Conservation (phyloP, 2,113 vertebrate species). For the Zapornia atra region DNA sequence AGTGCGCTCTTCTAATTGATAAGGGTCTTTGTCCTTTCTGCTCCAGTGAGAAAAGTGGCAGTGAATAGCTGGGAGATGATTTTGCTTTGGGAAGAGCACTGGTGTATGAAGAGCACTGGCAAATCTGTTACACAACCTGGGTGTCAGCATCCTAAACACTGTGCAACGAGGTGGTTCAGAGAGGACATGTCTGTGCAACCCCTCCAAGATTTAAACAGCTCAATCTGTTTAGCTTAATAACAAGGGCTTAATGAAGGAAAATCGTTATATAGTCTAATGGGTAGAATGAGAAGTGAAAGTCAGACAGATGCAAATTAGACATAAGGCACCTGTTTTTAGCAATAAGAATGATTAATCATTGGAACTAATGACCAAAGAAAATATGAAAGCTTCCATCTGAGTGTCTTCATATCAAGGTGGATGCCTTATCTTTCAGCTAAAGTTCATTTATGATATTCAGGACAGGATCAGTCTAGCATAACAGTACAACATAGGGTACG, state of each 20-base stretch:
- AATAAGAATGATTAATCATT: background rate
- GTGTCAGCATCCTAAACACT: background rate
- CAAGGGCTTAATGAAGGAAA: background rate
- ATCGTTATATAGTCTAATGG: background rate
- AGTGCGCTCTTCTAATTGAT: background rate
- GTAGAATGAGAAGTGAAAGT: background rate
- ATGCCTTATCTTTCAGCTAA: background rate
- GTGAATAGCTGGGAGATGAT: background rate
- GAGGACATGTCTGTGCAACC: background rate
- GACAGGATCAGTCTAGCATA: background rate
- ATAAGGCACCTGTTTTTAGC: background rate
- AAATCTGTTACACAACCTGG: background rate
- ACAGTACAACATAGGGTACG: background rate
- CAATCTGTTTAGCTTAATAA: background rate
- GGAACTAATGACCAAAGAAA: background rate
- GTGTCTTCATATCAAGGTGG: background rate
- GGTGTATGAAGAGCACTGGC: background rate
- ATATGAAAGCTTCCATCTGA: background rate
- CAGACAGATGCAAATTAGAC: background rate
- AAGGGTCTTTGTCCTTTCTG: background rate
- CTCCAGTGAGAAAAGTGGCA: background rate
- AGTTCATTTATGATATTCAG: background rate
- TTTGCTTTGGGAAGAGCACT: background rate
- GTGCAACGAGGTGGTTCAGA: accelerated
- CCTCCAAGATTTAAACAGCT: background rate